Percentiles rank a stretch among this genome's conserved stretches.
These are phyloP conservation scores for Proisotoma minuta DNA, from an alignment of 2,888 invertebrate genomes.

Conservation along the genomic window DNA sequence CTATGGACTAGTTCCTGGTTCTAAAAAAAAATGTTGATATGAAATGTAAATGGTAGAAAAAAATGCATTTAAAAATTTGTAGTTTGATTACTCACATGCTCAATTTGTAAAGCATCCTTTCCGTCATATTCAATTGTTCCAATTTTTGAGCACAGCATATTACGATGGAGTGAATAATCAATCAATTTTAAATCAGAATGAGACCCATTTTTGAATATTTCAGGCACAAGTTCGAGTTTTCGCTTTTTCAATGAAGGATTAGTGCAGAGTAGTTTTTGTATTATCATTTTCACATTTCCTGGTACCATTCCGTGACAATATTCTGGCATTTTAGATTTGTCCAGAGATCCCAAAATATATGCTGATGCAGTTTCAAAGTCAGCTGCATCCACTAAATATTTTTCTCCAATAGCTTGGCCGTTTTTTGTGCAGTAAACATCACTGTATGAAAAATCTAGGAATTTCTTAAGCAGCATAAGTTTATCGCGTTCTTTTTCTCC, in stretches of 20 bases:
- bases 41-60: background rate
- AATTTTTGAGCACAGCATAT: slow-evolving; percentile 17
- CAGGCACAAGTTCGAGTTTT: slow-evolving; percentile 12
- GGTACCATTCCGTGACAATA: background rate
- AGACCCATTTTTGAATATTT: slow-evolving; percentile 19
- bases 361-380: slow-evolving; percentile 22
- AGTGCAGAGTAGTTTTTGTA: background rate
- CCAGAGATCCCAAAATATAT: slow-evolving; percentile 16
- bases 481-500: slow-evolving; percentile 21
- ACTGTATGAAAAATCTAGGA: slow-evolving; percentile 22
- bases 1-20: slow-evolving; percentile 11
- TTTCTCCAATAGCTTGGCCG: slow-evolving; percentile 20
- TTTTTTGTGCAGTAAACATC: slow-evolving; percentile 22
- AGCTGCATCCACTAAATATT: slow-evolving; percentile 26
- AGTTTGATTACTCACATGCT: slow-evolving; percentile 5
- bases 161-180: slow-evolving; percentile 9
- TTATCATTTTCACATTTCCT: background rate
- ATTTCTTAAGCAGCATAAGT: slow-evolving; percentile 27
- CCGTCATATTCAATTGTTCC: slow-evolving; percentile 22
- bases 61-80: background rate
- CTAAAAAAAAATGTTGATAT: slow-evolving; percentile 8
- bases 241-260: slow-evolving; percentile 2
- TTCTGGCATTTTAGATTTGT: background rate
- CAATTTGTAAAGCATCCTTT: background rate
- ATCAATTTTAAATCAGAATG: slow-evolving; percentile 1